Evolutionary conservation across 2,797 vertebrate species (phyloP).

Genomic region (Tadarida brasiliensis): DNA sequence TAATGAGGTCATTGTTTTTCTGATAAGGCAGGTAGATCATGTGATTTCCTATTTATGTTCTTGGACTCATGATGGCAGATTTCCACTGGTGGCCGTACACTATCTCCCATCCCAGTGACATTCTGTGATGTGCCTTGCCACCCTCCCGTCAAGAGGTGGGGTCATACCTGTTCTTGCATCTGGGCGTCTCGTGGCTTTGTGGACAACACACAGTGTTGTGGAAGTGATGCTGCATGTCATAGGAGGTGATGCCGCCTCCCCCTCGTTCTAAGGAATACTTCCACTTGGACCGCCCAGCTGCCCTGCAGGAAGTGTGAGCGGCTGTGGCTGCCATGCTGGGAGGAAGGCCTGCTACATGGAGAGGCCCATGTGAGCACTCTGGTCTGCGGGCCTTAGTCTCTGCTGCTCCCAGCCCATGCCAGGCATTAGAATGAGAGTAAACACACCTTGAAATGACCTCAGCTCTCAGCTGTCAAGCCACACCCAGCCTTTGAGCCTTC

Average conservation of each 20-base stretch:
- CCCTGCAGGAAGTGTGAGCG: background rate
- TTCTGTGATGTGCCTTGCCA: background rate
- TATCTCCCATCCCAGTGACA: background rate
- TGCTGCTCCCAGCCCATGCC: rapidly evolving
- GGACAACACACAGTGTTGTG: background rate
- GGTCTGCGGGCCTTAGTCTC: background rate
- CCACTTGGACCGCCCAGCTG: background rate
- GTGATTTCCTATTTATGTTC: background rate
- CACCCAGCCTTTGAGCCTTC: background rate
- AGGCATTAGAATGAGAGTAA: no score
- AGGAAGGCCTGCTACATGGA: background rate
- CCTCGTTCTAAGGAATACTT: background rate
- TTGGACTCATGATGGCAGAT: background rate
- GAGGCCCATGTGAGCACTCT: background rate
- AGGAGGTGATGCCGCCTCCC: background rate
- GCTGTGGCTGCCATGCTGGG: rapidly evolving
- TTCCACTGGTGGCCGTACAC: background rate
- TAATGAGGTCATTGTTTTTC: background rate
- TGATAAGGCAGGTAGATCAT: background rate
- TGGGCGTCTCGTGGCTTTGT: background rate
- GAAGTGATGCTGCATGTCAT: background rate
- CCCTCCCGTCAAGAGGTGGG: background rate
- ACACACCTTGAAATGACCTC: background rate
- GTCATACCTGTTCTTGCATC: background rate
- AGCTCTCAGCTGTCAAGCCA: background rate